Conservation (phyloP, 30 jellyfish, hydroid and myxozoan species). For the Calvadosia cruxmelitensis region DNA sequence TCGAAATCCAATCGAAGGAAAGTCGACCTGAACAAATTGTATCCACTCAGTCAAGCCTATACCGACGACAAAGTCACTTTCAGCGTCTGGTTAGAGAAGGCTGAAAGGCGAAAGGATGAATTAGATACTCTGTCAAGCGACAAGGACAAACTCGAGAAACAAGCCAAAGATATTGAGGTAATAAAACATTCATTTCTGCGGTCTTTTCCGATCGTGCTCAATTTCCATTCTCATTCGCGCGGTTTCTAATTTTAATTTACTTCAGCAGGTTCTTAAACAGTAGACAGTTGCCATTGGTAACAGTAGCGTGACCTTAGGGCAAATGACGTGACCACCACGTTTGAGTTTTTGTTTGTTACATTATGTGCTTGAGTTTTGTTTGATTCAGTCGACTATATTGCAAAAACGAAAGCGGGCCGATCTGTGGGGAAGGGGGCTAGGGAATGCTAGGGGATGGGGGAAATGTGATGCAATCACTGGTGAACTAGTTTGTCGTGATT, state of each 20-base stretch:
- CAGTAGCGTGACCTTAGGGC: background rate
- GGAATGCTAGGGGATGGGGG: too few species aligned
- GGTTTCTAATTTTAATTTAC: too few species aligned
- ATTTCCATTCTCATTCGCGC: too few species aligned
- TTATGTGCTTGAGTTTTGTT: too few species aligned
- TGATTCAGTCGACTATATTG: too few species aligned
- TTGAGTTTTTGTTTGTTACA: background rate
- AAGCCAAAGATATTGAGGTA: slow-evolving; percentile 58
- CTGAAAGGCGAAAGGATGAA: slow-evolving; percentile 51
- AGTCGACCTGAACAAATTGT: slow-evolving; percentile 42
- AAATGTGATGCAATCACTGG: too few species aligned
- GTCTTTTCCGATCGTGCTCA: too few species aligned
- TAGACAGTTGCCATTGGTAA: too few species aligned
- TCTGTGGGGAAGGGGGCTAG: too few species aligned
- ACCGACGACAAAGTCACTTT: slow-evolving; percentile 40
- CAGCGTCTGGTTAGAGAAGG: slow-evolving; percentile 59
- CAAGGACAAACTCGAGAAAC: slow-evolving; percentile 32
- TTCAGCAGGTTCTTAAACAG: too few species aligned
- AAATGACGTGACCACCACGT: background rate
- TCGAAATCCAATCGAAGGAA: slow-evolving; percentile 27
- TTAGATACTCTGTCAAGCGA: slow-evolving; percentile 40
- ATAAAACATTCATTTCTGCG: slow-evolving; percentile 1
- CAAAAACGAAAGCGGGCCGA: too few species aligned
- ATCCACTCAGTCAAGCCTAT: slow-evolving; percentile 44
- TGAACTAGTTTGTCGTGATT: too few species aligned